Evolutionary conservation across 2,888 invertebrate genomes (phyloP).

Genomic region (Andrena bucephala): DNA sequence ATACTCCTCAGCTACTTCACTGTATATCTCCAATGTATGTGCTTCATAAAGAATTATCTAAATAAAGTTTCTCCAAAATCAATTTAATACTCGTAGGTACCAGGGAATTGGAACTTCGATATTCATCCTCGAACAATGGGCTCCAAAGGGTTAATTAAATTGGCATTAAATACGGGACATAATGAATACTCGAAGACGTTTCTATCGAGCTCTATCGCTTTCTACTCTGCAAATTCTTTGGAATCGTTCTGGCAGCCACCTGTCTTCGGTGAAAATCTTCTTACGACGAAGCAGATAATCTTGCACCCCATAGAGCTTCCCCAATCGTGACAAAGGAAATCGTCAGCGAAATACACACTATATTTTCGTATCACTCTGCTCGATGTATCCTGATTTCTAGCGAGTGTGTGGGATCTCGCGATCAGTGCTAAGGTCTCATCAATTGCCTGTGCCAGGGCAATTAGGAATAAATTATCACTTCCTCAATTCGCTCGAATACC

Average conservation of each 20-base stretch:
- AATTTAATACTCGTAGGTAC: background rate
- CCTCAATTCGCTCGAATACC: background rate
- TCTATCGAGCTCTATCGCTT: conserved; percentile 6
- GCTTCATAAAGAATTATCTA: conserved; percentile 6
- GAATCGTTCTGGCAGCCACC: background rate
- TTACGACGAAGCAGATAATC: conserved; percentile 12
- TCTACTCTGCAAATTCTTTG: background rate
- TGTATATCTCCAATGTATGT: background rate
- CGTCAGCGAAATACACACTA: background rate
- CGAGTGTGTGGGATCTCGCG: background rate
- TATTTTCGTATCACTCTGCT: conserved; percentile 48
- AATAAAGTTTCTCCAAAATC: conserved; percentile 10
- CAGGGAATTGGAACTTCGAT: background rate
- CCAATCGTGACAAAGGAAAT: conserved; percentile 3
- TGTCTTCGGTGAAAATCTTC: background rate
- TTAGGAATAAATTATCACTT: background rate
- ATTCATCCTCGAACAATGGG: background rate
- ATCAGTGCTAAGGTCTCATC: conserved; percentile 3
- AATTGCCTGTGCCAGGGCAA: background rate
- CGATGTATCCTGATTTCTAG: conserved; percentile 12
- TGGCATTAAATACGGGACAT: background rate
- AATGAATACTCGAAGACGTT: conserved; percentile 7
- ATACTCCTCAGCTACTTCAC: background rate
- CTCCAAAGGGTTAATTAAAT: conserved; percentile 46
- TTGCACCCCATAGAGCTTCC: conserved; percentile 21